Evolutionary conservation across 2,797 vertebrate species (phyloP).

Genomic region (Eurystomus glaucurus): DNA sequence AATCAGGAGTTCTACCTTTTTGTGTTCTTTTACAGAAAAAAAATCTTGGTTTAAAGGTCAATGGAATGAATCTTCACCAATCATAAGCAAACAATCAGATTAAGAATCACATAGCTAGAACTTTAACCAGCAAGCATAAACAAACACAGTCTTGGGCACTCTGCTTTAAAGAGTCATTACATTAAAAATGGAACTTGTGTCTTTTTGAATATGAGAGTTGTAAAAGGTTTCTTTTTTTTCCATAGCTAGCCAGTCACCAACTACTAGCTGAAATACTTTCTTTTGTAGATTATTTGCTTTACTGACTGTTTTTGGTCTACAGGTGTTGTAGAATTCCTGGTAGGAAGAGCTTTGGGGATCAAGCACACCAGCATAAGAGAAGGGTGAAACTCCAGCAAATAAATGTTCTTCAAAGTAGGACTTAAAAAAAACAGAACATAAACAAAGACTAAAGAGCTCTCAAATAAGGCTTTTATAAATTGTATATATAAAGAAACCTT

Average conservation of each 20-base stretch:
- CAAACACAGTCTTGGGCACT: background rate
- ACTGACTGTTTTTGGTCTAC: conserved; percentile 44
- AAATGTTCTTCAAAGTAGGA: conserved; percentile 78
- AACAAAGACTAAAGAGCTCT: background rate
- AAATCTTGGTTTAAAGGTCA: background rate
- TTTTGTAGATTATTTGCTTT: conserved; percentile 75
- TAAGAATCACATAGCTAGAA: background rate
- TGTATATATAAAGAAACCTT: background rate
- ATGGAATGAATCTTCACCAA: background rate
- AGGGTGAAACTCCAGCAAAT: conserved; percentile 86
- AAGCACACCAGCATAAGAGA: conserved; percentile 81
- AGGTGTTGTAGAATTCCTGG: conserved; percentile 77
- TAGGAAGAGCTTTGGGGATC: conserved; percentile 78
- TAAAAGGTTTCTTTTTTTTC: conserved; percentile 72
- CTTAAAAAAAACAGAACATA: conserved; percentile 61
- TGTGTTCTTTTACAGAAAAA: background rate
- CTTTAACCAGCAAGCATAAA: background rate
- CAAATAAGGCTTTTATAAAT: background rate
- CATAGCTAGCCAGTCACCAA: conserved; percentile 74
- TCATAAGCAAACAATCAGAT: background rate
- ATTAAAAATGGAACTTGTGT: conserved; percentile 66
- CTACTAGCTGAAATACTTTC: conserved; percentile 73
- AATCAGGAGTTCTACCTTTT: background rate
- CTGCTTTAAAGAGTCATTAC: background rate
- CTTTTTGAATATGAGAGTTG: conserved; percentile 81